These are phyloP conservation scores for Natator depressus DNA, from an alignment of 2,113 vertebrate genomes.

Conservation along the genomic window DNA sequence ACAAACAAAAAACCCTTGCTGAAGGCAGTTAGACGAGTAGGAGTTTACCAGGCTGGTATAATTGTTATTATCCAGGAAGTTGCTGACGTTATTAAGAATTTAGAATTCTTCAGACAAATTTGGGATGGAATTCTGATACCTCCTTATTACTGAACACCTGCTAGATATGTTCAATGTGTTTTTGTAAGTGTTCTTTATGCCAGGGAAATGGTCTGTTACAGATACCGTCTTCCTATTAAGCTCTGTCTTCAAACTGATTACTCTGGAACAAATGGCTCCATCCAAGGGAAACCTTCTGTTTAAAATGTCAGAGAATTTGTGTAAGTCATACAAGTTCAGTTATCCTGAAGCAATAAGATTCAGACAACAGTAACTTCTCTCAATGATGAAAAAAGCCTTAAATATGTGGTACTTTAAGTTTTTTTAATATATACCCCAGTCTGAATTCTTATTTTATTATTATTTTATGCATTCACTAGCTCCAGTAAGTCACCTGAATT, in stretches of 20 bases:
- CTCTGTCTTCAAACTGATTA: conserved; percentile 2
- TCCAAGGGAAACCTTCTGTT: background rate
- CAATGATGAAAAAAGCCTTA: background rate
- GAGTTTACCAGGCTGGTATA: background rate
- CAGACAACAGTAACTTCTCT: background rate
- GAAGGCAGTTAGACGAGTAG: background rate
- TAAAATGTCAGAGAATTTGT: background rate
- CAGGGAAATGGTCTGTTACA: background rate
- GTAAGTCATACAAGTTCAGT: background rate
- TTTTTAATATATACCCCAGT: background rate
- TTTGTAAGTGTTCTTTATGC: background rate
- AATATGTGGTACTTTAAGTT: background rate
- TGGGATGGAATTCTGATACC: background rate
- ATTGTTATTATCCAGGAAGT: background rate
- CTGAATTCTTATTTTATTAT: background rate
- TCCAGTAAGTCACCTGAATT: background rate
- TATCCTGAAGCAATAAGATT: background rate
- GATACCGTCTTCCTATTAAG: background rate
- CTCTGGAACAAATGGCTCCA: background rate
- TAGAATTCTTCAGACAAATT: conserved; percentile 1
- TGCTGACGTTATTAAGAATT: background rate
- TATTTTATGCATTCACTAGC: background rate
- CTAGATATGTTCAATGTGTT: background rate
- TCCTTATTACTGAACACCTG: conserved; percentile 6
- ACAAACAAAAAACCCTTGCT: background rate